phyloP scores from a whole-genome alignment of 1,140 invertebrate genomes.

The Anastrepha obliqua region DNA sequence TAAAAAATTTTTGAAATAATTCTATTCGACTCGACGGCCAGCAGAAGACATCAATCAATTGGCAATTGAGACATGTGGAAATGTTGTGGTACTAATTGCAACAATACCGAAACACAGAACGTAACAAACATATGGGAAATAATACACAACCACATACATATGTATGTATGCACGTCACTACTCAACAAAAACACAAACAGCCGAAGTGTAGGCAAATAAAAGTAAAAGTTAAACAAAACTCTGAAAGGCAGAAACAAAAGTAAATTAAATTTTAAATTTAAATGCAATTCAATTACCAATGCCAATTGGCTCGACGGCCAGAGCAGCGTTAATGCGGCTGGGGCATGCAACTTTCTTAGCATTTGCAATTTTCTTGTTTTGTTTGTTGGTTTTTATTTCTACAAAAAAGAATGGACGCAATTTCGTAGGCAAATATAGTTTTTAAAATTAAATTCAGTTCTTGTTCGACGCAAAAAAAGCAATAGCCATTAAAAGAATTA shows the following conservation, averaged over 20 bases:
- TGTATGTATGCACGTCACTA: not conserved
- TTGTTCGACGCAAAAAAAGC: too few relatives aligned
- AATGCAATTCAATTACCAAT: conserved; percentile 70
- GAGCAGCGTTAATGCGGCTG: conserved; percentile 11
- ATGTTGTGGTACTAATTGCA: conserved; percentile 28
- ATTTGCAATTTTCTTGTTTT: not conserved
- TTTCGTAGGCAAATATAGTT: not conserved
- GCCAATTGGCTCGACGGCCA: conserved; percentile 66
- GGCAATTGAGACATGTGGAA: conserved; percentile 47
- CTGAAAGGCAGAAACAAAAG: not conserved
- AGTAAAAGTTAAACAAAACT: conserved; percentile 19
- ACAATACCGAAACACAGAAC: conserved; percentile 21
- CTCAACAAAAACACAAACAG: not conserved
- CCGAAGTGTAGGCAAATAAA: not conserved
- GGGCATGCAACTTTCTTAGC: not conserved
- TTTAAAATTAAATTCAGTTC: not conserved
- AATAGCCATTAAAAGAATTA: too few relatives aligned
- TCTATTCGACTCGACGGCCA: conserved; percentile 10
- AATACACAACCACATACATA: not conserved
- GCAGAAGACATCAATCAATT: conserved; percentile 27
- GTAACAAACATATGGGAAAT: not conserved
- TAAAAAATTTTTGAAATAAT: conserved; percentile 2
- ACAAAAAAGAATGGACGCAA: not conserved
- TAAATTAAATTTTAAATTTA: conserved; percentile 56
- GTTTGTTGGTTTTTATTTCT: not conserved